Conservation (phyloP, 1,140 invertebrate species). For the Mya arenaria region DNA sequence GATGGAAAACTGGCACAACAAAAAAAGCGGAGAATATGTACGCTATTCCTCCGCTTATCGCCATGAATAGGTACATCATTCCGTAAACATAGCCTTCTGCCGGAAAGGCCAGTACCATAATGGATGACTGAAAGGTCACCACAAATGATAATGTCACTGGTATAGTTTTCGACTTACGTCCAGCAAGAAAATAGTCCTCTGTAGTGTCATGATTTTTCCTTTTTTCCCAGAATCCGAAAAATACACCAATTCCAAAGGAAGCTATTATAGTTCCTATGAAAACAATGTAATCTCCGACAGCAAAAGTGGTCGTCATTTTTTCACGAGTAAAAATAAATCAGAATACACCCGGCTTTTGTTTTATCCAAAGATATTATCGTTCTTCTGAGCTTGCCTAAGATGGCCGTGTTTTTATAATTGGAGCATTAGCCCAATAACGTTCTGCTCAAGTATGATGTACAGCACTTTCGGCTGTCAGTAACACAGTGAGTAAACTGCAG, state of each 20-base stretch:
- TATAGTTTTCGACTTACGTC: no score
- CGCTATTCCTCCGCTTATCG: background rate
- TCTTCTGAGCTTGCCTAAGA: no score
- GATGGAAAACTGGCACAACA: conserved; percentile 11
- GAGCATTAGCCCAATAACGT: no score
- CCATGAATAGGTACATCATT: background rate
- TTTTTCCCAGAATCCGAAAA: conserved; percentile 2
- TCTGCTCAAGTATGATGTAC: no score
- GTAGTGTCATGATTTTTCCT: conserved; percentile 11
- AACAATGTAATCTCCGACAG: background rate
- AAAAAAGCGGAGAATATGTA: background rate
- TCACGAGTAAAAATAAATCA: no score
- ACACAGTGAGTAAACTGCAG: no score
- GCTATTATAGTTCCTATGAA: background rate
- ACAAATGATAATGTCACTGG: background rate
- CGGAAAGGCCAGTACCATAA: background rate
- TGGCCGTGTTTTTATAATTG: no score
- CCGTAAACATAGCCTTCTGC: conserved; percentile 6
- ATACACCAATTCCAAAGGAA: background rate
- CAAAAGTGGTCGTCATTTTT: background rate
- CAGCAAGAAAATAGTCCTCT: conserved; percentile 9
- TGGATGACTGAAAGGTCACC: background rate
- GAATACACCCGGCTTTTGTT: no score
- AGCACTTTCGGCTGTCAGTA: no score
- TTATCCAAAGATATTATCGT: no score